Evolutionary conservation across 2,797 vertebrate genomes (phyloP).

Genomic region (Rhinella marina): DNA sequence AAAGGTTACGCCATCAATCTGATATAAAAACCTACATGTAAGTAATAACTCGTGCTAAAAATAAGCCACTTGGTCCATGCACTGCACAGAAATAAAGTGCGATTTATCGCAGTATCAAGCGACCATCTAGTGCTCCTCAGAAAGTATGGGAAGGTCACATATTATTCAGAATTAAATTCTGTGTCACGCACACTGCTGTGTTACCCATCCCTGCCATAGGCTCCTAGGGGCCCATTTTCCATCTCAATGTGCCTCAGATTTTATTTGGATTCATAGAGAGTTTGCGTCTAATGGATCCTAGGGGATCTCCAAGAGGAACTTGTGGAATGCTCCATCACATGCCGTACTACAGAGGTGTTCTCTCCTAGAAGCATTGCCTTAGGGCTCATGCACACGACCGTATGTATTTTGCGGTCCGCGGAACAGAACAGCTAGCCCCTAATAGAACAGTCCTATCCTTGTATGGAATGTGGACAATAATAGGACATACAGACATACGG

Average conservation of each 20-base stretch:
- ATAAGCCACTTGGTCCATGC: neutral
- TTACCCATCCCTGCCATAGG: neutral
- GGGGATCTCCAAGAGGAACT: too few relatives aligned
- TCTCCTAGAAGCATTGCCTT: too few relatives aligned
- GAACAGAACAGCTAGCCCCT: too few relatives aligned
- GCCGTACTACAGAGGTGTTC: too few relatives aligned
- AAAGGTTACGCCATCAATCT: slow-evolving; percentile 31
- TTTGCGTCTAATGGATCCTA: too few relatives aligned
- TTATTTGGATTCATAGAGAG: neutral
- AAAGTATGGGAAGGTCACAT: neutral
- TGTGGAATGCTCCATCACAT: too few relatives aligned
- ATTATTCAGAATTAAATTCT: neutral
- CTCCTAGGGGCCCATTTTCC: neutral
- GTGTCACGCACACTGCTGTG: neutral
- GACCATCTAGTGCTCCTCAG: neutral
- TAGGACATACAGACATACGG: too few relatives aligned
- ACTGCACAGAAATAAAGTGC: neutral
- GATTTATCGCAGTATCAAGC: too few relatives aligned
- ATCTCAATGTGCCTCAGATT: neutral
- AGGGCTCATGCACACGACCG: too few relatives aligned
- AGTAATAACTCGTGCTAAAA: neutral
- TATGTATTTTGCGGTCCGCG: too few relatives aligned
- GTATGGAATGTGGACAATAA: too few relatives aligned
- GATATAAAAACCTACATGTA: slow-evolving; percentile 10
- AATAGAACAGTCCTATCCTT: too few relatives aligned